These are phyloP conservation scores for Maccullochella peelii DNA, from an alignment of 2,113 vertebrate species.

Conservation along the genomic window DNA sequence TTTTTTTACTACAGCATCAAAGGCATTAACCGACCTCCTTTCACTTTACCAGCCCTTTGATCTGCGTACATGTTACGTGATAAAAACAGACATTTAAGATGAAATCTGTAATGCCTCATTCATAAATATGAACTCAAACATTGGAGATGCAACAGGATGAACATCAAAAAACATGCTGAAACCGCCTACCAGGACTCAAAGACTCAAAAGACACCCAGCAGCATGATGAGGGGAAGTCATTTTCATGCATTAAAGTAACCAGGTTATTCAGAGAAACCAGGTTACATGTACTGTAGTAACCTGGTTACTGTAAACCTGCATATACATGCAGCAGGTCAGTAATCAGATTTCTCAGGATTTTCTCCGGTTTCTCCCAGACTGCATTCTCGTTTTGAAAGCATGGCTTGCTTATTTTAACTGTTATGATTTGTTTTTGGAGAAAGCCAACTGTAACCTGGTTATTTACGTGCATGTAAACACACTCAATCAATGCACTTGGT, in stretches of 20 bases:
- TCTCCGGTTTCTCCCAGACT: neutral
- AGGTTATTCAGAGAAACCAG: neutral
- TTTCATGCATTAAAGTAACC: neutral
- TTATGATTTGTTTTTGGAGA: too few relatives aligned
- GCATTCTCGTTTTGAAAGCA: neutral
- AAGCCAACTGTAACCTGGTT: too few relatives aligned
- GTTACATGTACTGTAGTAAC: neutral
- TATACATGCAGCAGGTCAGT: neutral
- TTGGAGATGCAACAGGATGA: neutral
- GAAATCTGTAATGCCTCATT: neutral
- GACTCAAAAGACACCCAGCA: neutral
- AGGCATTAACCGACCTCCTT: constrained; percentile 11
- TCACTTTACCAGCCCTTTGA: neutral
- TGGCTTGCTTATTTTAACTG: neutral
- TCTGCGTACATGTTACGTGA: neutral
- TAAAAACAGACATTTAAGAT: neutral
- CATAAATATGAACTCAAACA: neutral
- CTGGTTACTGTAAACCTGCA: too few relatives aligned
- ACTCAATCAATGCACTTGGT: neutral
- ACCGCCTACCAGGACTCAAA: neutral
- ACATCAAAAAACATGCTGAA: neutral
- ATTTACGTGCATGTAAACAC: neutral
- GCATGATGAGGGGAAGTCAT: neutral
- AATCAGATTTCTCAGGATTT: neutral
- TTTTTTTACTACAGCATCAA: constrained; percentile 10